Conservation (phyloP, 1,140 invertebrate species). For the Polyergus mexicanus region DNA sequence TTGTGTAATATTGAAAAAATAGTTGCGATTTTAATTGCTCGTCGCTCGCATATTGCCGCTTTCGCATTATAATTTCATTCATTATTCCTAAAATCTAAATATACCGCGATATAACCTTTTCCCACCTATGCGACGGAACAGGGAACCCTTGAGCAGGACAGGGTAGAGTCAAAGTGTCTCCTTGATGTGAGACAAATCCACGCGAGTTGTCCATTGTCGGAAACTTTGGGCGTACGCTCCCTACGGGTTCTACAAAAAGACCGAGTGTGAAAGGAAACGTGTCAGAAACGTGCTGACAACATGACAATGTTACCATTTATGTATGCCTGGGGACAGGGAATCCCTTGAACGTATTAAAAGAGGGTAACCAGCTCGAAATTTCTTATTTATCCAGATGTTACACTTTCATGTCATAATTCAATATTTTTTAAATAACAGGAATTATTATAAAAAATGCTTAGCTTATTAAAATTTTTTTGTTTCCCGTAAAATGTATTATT, state of each 20-base stretch:
- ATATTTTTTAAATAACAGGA: neutral
- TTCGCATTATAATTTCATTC: neutral
- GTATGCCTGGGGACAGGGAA: constrained; percentile 86
- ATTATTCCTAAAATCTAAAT: constrained; percentile 16
- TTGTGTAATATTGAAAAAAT: neutral
- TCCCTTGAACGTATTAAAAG: constrained; percentile 80
- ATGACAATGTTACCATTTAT: neutral
- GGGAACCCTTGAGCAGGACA: constrained; percentile 90
- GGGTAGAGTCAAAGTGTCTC: constrained; percentile 85
- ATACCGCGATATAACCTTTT: constrained; percentile 48
- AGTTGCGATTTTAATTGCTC: neutral
- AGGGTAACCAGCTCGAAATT: neutral
- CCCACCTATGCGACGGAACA: constrained; percentile 88
- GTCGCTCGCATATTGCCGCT: neutral
- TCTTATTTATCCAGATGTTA: neutral
- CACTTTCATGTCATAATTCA: neutral
- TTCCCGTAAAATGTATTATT: neutral
- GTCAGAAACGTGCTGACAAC: constrained; percentile 34
- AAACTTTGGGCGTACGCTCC: constrained; percentile 89
- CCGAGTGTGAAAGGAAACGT: constrained; percentile 32
- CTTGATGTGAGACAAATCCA: constrained; percentile 86
- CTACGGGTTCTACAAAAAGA: constrained; percentile 87
- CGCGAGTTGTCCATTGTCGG: constrained; percentile 89
- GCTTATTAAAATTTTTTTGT: neutral
- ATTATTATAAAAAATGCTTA: neutral